phyloP scores from a whole-genome alignment of 2,797 vertebrate species.

The Mormyrus proboscirostris region DNA sequence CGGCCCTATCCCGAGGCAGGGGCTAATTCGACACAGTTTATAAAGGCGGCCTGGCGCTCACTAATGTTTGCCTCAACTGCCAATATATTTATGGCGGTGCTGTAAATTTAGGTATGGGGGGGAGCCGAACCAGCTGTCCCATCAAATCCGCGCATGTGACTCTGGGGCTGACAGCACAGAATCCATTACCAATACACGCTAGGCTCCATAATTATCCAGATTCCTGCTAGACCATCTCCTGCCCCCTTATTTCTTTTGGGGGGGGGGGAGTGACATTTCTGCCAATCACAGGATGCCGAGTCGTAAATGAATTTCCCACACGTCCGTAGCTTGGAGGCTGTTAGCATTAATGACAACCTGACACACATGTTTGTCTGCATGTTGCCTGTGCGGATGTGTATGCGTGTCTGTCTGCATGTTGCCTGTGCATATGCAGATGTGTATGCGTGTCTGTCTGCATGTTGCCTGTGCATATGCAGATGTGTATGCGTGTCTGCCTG shows the following conservation, averaged over 20 bases:
- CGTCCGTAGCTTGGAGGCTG: neutral
- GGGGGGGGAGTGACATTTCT: neutral
- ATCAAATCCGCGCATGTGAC: neutral
- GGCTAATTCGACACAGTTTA: slow-evolving; percentile 11
- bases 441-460: neutral
- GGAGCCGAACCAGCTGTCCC: slow-evolving; percentile 23
- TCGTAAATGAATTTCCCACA: neutral
- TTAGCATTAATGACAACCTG: neutral
- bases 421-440: neutral
- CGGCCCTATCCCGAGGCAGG: slow-evolving; percentile 20
- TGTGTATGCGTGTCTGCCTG: no score
- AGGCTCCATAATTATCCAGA: slow-evolving; percentile 23
- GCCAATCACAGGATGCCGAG: neutral
- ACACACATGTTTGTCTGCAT: neutral
- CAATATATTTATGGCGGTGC: slow-evolving; percentile 19
- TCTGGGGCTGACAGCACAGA: slow-evolving; percentile 9
- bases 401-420: no score
- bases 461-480: neutral
- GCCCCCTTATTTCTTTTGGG: slow-evolving; percentile 12
- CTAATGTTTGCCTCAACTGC: slow-evolving; percentile 13
- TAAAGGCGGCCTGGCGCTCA: neutral
- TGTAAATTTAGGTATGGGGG: neutral
- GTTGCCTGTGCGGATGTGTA: no score
- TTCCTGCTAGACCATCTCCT: slow-evolving; percentile 12
- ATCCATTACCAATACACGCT: slow-evolving; percentile 23